Conservation (phyloP, 1,140 invertebrate genomes). For the Nymphalis io region DNA sequence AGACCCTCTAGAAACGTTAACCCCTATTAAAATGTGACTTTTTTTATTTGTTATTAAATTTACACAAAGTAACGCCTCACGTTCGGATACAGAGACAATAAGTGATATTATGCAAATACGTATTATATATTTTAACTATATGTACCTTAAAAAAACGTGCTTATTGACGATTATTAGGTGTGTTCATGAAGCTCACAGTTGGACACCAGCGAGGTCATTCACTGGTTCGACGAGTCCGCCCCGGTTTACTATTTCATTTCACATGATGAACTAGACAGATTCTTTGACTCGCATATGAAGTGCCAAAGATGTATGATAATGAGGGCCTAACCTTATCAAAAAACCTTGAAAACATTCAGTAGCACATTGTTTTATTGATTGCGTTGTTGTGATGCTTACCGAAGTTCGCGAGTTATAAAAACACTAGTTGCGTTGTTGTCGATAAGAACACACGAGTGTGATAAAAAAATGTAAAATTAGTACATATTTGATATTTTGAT, state of each 20-base stretch:
- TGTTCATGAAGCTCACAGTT: slow-evolving; percentile 50
- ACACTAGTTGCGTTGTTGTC: slow-evolving; percentile 47
- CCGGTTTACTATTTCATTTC: slow-evolving; percentile 40
- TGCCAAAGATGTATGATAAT: slow-evolving; percentile 31
- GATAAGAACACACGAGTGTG: slow-evolving; percentile 47
- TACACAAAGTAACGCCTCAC: background rate
- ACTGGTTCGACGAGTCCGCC: slow-evolving; percentile 65
- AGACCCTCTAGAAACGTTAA: slow-evolving; percentile 49
- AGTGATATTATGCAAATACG: slow-evolving; percentile 22
- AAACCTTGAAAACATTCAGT: slow-evolving; percentile 33
- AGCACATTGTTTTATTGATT: slow-evolving; percentile 42
- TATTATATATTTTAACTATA: slow-evolving; percentile 1
- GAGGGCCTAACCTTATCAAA: slow-evolving; percentile 23
- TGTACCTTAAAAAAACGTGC: slow-evolving; percentile 48
- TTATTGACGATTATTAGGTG: slow-evolving; percentile 47
- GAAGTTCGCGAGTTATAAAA: slow-evolving; percentile 43
- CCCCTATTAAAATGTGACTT: slow-evolving; percentile 63
- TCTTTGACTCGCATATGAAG: slow-evolving; percentile 19
- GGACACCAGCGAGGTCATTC: slow-evolving; percentile 67
- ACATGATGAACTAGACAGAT: slow-evolving; percentile 38
- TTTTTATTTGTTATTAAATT: slow-evolving; percentile 1
- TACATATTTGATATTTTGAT: slow-evolving; percentile 7
- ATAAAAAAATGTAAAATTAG: slow-evolving; percentile 43
- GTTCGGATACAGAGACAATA: background rate
- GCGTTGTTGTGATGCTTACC: slow-evolving; percentile 47